Conservation (phyloP, 37 sponge, comb jelly and placozoan genomes). For the Petrosia ficiformis region DNA sequence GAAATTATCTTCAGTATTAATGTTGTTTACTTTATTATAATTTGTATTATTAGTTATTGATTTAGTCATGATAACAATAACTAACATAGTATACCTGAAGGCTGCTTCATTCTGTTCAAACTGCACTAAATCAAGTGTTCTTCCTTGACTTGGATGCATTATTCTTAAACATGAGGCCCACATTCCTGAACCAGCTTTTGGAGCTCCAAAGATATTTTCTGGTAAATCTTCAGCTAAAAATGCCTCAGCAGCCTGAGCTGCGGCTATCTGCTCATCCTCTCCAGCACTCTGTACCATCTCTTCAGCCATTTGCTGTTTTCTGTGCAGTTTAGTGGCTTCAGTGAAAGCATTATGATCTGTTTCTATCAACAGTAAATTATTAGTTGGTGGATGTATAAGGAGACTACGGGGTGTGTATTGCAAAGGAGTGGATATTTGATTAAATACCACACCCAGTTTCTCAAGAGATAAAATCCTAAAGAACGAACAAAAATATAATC, state of each 20-base stretch:
- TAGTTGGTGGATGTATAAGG: conserved; percentile 73
- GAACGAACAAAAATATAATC: conserved; percentile 8
- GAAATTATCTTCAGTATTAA: no score
- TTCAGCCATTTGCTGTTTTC: conserved; percentile 95
- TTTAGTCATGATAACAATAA: no score
- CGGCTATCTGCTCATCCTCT: conserved; percentile 79
- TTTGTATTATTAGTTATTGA: no score
- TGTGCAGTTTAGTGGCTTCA: conserved; percentile 82
- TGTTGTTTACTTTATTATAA: no score
- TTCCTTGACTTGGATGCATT: conserved; percentile 89
- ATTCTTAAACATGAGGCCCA: conserved; percentile 93
- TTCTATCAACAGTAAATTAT: conserved; percentile 74
- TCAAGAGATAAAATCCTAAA: conserved; percentile 92
- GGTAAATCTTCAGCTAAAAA: conserved; percentile 89
- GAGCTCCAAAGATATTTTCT: conserved; percentile 83
- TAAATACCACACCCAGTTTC: conserved; percentile 96
- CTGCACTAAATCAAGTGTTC: conserved; percentile 82
- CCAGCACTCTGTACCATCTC: conserved; percentile 91
- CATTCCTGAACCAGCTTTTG: conserved; percentile 90
- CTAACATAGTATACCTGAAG: conserved; percentile 69
- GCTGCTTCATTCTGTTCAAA: conserved; percentile 97
- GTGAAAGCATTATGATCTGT: conserved; percentile 98
- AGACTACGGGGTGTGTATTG: conserved; percentile 94
- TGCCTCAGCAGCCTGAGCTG: conserved; percentile 81
- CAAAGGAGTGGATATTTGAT: conserved; percentile 93